Percentiles rank a stretch among this genome's conserved stretches.
Conservation (phyloP, 2,888 invertebrate species). For the Ophion ventricosus region DNA sequence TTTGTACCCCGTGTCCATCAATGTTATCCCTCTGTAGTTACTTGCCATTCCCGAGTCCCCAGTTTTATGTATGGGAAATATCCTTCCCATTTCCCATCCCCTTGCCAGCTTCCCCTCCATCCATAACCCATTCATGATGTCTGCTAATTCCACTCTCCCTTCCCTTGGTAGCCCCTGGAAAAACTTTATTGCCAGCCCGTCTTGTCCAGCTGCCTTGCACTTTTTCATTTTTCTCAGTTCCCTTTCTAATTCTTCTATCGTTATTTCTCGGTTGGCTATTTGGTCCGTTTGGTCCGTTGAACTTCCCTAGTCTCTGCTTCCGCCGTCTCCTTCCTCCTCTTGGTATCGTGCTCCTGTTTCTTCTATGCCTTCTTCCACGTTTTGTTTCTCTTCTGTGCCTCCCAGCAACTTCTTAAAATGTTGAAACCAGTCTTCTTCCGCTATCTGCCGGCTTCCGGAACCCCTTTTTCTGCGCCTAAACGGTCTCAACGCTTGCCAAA, state of each 20-base stretch:
- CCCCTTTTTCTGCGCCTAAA: conserved; percentile 26
- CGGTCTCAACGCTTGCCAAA: conserved; percentile 37
- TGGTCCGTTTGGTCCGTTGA: conserved; percentile 16
- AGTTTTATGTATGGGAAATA: conserved; percentile 49
- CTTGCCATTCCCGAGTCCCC: conserved; percentile 32
- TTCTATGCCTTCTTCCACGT: background rate
- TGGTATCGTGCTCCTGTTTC: too few relatives aligned
- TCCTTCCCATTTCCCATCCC: conserved; percentile 51
- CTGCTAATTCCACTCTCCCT: background rate
- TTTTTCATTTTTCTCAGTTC: conserved; percentile 41
- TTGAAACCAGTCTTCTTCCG: conserved; percentile 12
- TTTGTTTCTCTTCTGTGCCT: background rate
- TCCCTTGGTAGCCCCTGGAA: background rate
- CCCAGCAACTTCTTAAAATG: conserved; percentile 48
- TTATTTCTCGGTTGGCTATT: too few relatives aligned
- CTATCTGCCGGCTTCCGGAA: background rate
- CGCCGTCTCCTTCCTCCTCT: background rate
- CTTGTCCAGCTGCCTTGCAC: conserved; percentile 50
- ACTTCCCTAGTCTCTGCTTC: background rate
- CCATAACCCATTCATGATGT: conserved; percentile 44
- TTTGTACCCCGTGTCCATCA: conserved; percentile 52
- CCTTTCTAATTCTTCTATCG: too few relatives aligned
- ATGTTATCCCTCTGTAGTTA: conserved; percentile 54
- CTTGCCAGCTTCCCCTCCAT: conserved; percentile 33
- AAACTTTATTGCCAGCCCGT: conserved; percentile 48